Percentiles rank a stretch among this genome's conserved stretches.
Conservation (phyloP, 53 echinoderm and acorn worm species). For the Arbacia lixula region DNA sequence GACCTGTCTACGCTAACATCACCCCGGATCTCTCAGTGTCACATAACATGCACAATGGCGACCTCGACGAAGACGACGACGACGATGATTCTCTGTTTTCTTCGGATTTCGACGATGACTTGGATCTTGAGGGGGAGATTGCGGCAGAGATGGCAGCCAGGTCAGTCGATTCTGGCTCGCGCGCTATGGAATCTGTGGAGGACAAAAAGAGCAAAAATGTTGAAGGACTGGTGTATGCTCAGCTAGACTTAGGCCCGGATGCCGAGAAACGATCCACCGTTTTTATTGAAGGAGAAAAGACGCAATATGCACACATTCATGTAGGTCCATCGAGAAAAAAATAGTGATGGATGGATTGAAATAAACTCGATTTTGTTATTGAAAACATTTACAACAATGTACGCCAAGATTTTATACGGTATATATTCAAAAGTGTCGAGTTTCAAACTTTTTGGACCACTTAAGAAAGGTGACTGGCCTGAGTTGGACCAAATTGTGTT, state of each 20-base stretch:
- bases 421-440: too few species aligned
- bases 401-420: too few species aligned
- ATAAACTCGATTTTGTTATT: neutral
- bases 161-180: neutral
- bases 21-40: constrained; percentile 16
- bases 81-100: constrained; percentile 42
- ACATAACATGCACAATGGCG: neutral
- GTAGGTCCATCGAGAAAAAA: neutral
- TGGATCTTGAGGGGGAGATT: constrained; percentile 49
- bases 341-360: neutral
- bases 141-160: constrained; percentile 32
- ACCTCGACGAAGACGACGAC: constrained; percentile 25
- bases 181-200: neutral
- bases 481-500: too few species aligned
- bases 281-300: constrained; percentile 53
- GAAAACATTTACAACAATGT: too few species aligned
- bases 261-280: constrained; percentile 41
- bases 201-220: constrained; percentile 48
- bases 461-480: too few species aligned
- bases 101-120: constrained; percentile 46
- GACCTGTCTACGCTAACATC: constrained; percentile 41
- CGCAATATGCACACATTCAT: constrained; percentile 42
- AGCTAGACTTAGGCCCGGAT: constrained; percentile 41
- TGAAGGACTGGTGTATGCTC: constrained; percentile 43
- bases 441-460: too few species aligned